Percentiles rank a stretch among this genome's conserved stretches.
These are phyloP conservation scores for Lepus oiostolus DNA, from an alignment of 2,797 vertebrate genomes.

Conservation along the genomic window DNA sequence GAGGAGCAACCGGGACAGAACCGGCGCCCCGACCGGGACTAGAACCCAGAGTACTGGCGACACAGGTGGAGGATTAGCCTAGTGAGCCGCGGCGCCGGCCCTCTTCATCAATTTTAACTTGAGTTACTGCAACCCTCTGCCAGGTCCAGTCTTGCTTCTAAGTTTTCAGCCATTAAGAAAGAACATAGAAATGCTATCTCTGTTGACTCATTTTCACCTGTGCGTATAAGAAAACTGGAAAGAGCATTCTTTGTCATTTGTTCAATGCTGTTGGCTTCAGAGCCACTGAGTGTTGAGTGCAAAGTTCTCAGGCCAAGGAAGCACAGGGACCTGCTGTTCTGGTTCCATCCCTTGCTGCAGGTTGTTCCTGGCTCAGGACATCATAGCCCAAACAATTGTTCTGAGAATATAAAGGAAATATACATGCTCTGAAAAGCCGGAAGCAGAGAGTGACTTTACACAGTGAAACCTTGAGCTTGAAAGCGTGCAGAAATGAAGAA, in stretches of 20 bases:
- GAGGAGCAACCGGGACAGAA: no score
- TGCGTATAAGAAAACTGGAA: background rate
- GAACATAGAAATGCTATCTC: background rate
- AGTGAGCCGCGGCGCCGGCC: no score
- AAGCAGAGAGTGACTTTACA: background rate
- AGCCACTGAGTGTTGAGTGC: background rate
- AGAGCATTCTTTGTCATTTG: background rate
- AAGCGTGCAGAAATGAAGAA: slow-evolving; percentile 1
- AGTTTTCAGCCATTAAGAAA: background rate
- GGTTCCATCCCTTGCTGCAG: background rate
- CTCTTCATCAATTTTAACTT: background rate
- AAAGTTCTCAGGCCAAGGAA: slow-evolving; percentile 7
- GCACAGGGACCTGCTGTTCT: background rate
- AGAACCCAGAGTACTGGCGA: no score
- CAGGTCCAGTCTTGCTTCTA: slow-evolving; percentile 23
- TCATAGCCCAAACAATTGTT: background rate
- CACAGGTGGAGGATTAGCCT: no score
- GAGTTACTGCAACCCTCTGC: background rate
- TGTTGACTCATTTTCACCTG: slow-evolving; percentile 37
- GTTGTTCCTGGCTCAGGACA: background rate
- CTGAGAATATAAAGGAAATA: background rate
- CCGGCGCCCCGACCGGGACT: no score
- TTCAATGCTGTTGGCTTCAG: background rate
- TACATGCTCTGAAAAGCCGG: background rate
- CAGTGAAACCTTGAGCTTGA: slow-evolving; percentile 42